These are phyloP conservation scores for Siphonodentalium dalli DNA, from an alignment of 2,888 invertebrate genomes.

Conservation along the genomic window DNA sequence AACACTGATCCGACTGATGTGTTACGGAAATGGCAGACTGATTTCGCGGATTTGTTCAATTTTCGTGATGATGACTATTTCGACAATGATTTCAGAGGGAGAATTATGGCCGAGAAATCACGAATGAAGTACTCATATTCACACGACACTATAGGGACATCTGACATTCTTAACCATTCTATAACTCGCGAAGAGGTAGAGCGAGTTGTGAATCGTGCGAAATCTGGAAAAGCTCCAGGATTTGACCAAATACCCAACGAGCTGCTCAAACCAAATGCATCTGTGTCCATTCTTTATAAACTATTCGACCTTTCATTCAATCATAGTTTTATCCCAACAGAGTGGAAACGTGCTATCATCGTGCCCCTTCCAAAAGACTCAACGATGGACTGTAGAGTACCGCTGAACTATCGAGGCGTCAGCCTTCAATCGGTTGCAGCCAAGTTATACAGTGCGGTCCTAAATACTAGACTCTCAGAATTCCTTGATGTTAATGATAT, in stretches of 20 bases:
- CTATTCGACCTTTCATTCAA: too few relatives aligned
- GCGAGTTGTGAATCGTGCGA: too few relatives aligned
- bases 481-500: background rate
- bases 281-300: too few relatives aligned
- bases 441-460: background rate
- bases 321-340: background rate
- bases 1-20: background rate
- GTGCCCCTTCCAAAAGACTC: background rate
- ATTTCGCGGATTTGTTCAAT: background rate
- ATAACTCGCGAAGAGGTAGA: too few relatives aligned
- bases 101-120: too few relatives aligned
- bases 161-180: too few relatives aligned
- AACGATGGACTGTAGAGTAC: background rate
- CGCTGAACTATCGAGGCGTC: background rate
- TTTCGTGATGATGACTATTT: background rate
- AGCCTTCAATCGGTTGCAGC: background rate
- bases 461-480: background rate
- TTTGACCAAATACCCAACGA: too few relatives aligned
- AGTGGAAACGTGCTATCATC: background rate
- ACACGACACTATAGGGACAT: too few relatives aligned
- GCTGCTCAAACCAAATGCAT: too few relatives aligned
- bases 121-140: too few relatives aligned
- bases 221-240: too few relatives aligned
- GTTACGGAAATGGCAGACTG: background rate
- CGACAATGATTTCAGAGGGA: background rate